These are phyloP conservation scores for Parochlus steinenii DNA, from an alignment of 2,888 invertebrate genomes.

Conservation along the genomic window DNA sequence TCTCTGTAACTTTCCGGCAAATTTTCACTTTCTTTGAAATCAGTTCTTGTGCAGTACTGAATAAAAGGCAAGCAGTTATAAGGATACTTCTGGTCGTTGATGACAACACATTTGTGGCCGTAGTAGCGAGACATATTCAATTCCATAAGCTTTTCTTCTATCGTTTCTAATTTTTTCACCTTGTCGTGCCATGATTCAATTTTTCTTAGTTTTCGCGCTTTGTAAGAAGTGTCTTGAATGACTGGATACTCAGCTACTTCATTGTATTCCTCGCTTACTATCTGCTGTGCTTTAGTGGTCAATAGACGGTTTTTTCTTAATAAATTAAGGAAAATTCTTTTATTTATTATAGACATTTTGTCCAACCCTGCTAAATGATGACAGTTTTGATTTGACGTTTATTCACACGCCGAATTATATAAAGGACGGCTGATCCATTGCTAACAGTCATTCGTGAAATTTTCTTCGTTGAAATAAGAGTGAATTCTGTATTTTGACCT, in stretches of 20 bases:
- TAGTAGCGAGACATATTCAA: constrained; percentile 70
- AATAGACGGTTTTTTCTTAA: not conserved
- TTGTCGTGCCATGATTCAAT: constrained; percentile 35
- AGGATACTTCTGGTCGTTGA: constrained; percentile 41
- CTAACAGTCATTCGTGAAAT: no score
- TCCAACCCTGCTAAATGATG: no score
- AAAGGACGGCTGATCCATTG: no score
- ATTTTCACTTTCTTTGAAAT: constrained; percentile 38
- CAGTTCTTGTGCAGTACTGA: constrained; percentile 64
- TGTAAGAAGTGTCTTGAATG: constrained; percentile 40
- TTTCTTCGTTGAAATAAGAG: no score
- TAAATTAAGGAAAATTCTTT: no score
- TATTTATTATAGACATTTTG: no score
- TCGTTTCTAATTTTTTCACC: constrained; percentile 46
- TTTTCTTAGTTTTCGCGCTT: constrained; percentile 33
- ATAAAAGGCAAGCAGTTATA: constrained; percentile 53
- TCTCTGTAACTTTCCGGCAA: constrained; percentile 44
- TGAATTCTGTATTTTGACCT: no score
- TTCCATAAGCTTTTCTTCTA: constrained; percentile 72
- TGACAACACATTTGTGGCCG: constrained; percentile 48
- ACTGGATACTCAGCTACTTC: constrained; percentile 37
- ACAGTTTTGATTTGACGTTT: no score
- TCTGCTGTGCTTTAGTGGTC: not conserved
- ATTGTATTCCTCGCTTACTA: not conserved
- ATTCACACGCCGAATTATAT: no score